phyloP scores from a whole-genome alignment of 2,888 invertebrate genomes.

The Hydraecia micacea region DNA sequence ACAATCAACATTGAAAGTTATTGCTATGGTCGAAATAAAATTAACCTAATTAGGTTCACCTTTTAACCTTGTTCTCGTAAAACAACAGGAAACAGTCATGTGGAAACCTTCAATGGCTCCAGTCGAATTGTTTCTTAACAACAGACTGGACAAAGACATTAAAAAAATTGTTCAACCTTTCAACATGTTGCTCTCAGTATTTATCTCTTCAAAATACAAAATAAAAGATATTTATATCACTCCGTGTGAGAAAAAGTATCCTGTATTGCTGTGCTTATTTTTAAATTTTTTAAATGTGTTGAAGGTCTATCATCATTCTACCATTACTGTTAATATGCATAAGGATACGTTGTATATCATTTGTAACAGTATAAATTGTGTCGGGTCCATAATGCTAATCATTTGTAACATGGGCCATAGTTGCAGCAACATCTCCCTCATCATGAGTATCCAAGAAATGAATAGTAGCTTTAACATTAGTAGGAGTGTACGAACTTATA shows the following conservation, averaged over 20 bases:
- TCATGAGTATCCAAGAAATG: background rate
- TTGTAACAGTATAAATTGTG: background rate
- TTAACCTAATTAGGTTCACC: background rate
- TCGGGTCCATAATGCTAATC: background rate
- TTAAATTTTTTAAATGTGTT: background rate
- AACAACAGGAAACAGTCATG: background rate
- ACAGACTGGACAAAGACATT: slow-evolving; percentile 10
- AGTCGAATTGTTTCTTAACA: background rate
- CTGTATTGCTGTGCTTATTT: background rate
- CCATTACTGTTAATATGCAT: accelerated
- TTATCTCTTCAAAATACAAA: slow-evolving; percentile 27
- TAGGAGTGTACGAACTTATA: background rate
- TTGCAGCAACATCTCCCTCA: background rate
- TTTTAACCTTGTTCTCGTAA: too few relatives aligned
- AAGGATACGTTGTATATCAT: background rate
- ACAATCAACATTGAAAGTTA: background rate
- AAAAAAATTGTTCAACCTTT: slow-evolving; percentile 19
- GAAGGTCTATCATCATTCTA: background rate
- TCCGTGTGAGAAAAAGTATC: slow-evolving; percentile 25
- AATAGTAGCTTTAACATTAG: background rate
- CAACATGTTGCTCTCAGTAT: slow-evolving; percentile 5
- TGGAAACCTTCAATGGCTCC: too few relatives aligned
- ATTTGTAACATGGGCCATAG: background rate
- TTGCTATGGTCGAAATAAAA: background rate
- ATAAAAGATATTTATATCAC: slow-evolving; percentile 17